Evolutionary conservation across 2,113 vertebrate species (phyloP), one percentile per base, ranked within the genome.

Genomic region (Forbesichthys agassizii): DNA sequence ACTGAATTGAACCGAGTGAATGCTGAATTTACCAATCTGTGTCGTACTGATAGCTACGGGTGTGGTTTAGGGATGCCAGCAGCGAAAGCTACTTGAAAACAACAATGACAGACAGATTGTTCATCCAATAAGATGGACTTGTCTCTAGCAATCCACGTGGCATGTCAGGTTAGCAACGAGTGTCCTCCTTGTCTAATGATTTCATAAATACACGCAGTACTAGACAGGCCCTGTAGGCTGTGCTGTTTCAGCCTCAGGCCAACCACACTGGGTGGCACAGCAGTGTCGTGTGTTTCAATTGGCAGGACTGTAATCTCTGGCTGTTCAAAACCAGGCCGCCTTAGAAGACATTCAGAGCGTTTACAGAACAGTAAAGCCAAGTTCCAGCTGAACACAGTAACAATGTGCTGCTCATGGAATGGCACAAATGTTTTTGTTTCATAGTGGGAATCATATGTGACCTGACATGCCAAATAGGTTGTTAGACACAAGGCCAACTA

Each of bases 241-340:
- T 84, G 79, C 87, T 79, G 78, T 88, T 84, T 85, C 82, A 84
- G 86, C 80, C 71, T 78, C 78, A 74, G 78, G 79, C 78, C 82
- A 79, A 77, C 64, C 75, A 1, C 85, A 70, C 84, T 86, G 72
- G 84, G 80, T 85, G 79, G 82, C 81, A 83, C 86, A 88, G 81
- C 84, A 88, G 88, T 82, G 83, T 86, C 87, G 78, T 82, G 84
- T 88, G 87, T 89, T 51, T 74, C 68, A 75, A 80, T 78, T 85
- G 89, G 88, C 84, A 83, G 83, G 75, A 71, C 81, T 86, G 77
- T 89, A 88, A 90, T 90, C 88, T 86, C 77, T 81, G 78, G 78
- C 82, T 84, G 88, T 88, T 90, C 80, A 84, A 87, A 80, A 88
- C 77, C 79, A 85, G 88, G 86, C 85, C 70, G 80, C 88, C 84